Evolutionary conservation across 2,113 vertebrate genomes (phyloP), one percentile per base, ranked within the genome.

Genomic region (Onychorhynchus coronatus): DNA sequence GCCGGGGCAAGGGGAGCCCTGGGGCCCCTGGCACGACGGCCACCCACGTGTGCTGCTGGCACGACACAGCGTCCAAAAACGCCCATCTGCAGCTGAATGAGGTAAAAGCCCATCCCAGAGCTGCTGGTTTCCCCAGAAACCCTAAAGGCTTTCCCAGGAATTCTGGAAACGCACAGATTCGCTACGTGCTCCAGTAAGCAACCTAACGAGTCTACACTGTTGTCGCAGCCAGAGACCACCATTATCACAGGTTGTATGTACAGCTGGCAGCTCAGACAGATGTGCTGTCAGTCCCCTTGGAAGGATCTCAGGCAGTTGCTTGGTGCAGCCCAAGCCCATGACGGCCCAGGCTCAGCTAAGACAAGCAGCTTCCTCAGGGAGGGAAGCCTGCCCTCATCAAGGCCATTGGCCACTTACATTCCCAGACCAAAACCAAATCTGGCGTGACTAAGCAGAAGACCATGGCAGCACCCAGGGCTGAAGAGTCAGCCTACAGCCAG

Each of bases 101-200:
- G 42, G 73, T 25, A 61, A 85, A 78, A 42, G 59, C n/a, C 37
- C 18, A 8, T 80, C 41, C 53, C 53, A 18, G 75, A 76, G 46
- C 23, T 61, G 23, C 7, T 52, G 75, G 58, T 83, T 92, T 90
- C 76, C 75, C 75, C 88, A 80, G 95, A 95, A 93, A 92, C 67
- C 31, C 41, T 39, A 8, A 70, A 73, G 72, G 88, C 79, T 93
- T 90, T 90, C 91, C 78, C 74, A 83, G 75, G 66, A 85, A 79
- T 58, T 82, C 66, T 85, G 71, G 33, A 85, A 82, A 59, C 0
- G 1, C 52, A 59, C 50, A 33, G 58, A 65, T 84, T 61, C 61
- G 47, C 47, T 82, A 33, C 1, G 2, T 39, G 71, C 53, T 70
- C 49, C 75, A 61, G 41, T 7, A 11, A 73, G 59, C 44, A 55